These are phyloP conservation scores for Psettodes erumei DNA, from an alignment of 2,113 vertebrate genomes.

Conservation along the genomic window DNA sequence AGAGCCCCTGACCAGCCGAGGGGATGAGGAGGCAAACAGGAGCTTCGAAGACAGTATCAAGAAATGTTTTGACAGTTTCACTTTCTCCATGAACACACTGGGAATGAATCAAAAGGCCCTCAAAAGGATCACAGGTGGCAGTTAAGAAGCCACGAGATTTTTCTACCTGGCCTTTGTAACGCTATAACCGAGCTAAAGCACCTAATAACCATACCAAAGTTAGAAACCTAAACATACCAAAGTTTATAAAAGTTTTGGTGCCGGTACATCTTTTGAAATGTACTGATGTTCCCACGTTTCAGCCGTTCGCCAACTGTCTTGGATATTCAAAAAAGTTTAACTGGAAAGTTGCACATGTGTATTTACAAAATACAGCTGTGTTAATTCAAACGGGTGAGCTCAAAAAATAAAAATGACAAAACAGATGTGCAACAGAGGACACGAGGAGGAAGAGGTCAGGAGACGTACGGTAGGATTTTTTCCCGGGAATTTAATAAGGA, in stretches of 20 bases:
- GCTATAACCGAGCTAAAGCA: constrained; percentile 37
- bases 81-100: constrained; percentile 18
- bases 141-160: not conserved
- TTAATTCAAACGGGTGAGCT: constrained; percentile 27
- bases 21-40: constrained; percentile 8
- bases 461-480: constrained; percentile 70
- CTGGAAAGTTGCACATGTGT: constrained; percentile 38
- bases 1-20: constrained; percentile 15
- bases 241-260: constrained; percentile 52
- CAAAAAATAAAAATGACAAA: constrained; percentile 8
- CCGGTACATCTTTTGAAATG: constrained; percentile 21
- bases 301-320: constrained; percentile 8
- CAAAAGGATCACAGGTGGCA: constrained; percentile 18
- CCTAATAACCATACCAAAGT: constrained; percentile 38
- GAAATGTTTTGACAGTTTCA: constrained; percentile 11
- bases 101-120: constrained; percentile 44
- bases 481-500: constrained; percentile 84
- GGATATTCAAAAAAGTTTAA: constrained; percentile 42
- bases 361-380: constrained; percentile 58
- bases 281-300: constrained; percentile 35
- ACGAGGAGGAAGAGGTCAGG: constrained; percentile 67
- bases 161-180: constrained; percentile 34
- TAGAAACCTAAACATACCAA: constrained; percentile 50
- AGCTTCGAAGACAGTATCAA: constrained; percentile 26
- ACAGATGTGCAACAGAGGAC: constrained; percentile 34